Base-by-base conservation (phyloP, 2,797 vertebrate genomes). In the Argyrosomus regius region DNA sequence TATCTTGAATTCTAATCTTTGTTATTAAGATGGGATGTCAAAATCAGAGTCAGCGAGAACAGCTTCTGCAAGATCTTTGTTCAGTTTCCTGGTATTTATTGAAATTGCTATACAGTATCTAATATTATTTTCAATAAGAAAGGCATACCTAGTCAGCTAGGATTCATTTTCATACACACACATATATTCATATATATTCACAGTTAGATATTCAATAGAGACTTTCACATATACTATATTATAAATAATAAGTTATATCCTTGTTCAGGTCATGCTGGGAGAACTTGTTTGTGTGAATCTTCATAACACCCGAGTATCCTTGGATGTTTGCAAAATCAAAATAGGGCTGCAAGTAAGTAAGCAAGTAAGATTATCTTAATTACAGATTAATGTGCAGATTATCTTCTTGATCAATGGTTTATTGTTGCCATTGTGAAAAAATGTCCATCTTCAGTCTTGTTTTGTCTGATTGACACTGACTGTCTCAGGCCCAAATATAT, bases 141-240 rank as follows among this genome's bases (percentile, higher is more conserved):
- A 31, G 12, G 28, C 14, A 46, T 58, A 13, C 12, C 3, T 13
- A 20, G 9, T 4, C 9, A 49, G 4, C 50, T 39, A 39, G 35
- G 35, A 39, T 39, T 31, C 31, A 31, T 28, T 28, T 26, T 35
- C 31, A 35, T 35, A 35, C 8, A 9, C 35, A 39, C 8, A 9
- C 35, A 39, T 39, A 39, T 3, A 9, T 39, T 39, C 8, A 39
- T 9, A 9, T 39, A 39, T 39, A 39, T 39, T 39, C 35, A 50
- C 11, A 14, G 26, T 68, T 41, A 64, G 20, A 64, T 6, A 60
- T 50, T 63, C 0, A 57, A n/a, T 12, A 49, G 22, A 45, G 35
- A 50, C 35, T 45, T 72, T 68, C 20, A 77, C 31, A 45, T 12
- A 59, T 14, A 70, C 12, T 8, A 41, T n/a, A 69, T 58, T 66